Evolutionary conservation across 2,797 vertebrate genomes (phyloP).

Genomic region (Hydrocynus forskahlii): DNA sequence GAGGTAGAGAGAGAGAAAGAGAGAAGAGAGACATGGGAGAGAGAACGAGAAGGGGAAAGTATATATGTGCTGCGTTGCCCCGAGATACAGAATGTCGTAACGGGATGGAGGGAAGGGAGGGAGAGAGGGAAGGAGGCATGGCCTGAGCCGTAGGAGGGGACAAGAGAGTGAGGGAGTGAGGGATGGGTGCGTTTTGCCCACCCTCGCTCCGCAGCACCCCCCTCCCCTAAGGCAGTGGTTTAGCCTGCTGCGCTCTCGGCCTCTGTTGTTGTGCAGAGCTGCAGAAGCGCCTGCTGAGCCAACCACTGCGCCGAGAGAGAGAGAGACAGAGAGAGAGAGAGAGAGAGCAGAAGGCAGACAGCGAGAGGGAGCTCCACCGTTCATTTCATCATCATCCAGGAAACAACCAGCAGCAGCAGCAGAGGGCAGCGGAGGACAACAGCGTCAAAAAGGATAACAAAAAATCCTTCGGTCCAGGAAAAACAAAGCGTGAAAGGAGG

Average conservation of each 20-base stretch:
- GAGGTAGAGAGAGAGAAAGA: slow-evolving; percentile 35
- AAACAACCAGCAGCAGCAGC: slow-evolving; percentile 41
- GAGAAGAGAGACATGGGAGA: slow-evolving; percentile 46
- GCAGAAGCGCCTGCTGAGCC: slow-evolving; percentile 78
- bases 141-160: slow-evolving; percentile 30
- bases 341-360: slow-evolving; percentile 58
- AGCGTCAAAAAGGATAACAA: slow-evolving; percentile 18
- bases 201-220: slow-evolving; percentile 26
- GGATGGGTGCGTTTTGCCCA: slow-evolving; percentile 57
- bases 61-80: slow-evolving; percentile 75
- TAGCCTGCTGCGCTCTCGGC: slow-evolving; percentile 72
- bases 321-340: slow-evolving; percentile 53
- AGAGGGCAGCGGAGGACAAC: slow-evolving; percentile 52
- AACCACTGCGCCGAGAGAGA: slow-evolving; percentile 60
- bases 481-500: slow-evolving; percentile 56
- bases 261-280: slow-evolving; percentile 87
- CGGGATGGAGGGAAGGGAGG: slow-evolving; percentile 65
- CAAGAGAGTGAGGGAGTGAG: slow-evolving; percentile 39
- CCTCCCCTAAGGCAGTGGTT: slow-evolving; percentile 72
- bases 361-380: slow-evolving; percentile 55
- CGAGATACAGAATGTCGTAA: slow-evolving; percentile 82
- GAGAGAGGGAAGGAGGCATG: slow-evolving; percentile 35
- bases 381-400: slow-evolving; percentile 62
- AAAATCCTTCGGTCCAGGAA: not conserved
- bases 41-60: slow-evolving; percentile 37